Percentiles rank a stretch among this genome's conserved stretches.
These are phyloP conservation scores for Paradoxurus hermaphroditus DNA, from an alignment of 2,113 vertebrate genomes.

Conservation along the genomic window DNA sequence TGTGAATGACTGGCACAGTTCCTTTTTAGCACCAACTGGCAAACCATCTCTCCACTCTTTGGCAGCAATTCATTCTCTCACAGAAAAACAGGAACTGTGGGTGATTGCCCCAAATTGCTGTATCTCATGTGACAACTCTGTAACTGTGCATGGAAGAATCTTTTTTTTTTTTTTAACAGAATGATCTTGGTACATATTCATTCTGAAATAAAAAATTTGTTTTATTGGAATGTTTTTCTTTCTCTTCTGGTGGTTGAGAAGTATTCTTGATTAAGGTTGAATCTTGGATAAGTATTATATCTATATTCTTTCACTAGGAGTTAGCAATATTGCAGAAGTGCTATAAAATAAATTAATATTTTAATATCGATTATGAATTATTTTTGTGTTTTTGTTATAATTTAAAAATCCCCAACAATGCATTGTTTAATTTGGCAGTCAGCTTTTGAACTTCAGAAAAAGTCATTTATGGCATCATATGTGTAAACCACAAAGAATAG, in stretches of 20 bases:
- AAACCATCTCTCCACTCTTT: background rate
- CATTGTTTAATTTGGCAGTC: slow-evolving; percentile 19
- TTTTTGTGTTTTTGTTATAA: background rate
- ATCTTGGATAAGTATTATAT: background rate
- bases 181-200: slow-evolving; percentile 19
- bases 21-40: slow-evolving; percentile 32
- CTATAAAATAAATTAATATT: slow-evolving; percentile 10
- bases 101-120: background rate
- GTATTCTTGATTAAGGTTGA: slow-evolving; percentile 11
- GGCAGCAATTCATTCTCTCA: slow-evolving; percentile 29
- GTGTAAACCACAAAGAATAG: background rate
- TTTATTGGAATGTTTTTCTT: background rate
- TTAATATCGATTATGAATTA: slow-evolving; percentile 13
- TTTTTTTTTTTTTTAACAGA: slow-evolving; percentile 7
- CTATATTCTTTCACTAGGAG: background rate
- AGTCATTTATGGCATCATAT: background rate
- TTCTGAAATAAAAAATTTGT: slow-evolving; percentile 15
- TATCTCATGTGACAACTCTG: slow-evolving; percentile 13
- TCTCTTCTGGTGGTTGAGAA: background rate
- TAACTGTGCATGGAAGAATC: background rate
- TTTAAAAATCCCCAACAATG: background rate
- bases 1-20: background rate
- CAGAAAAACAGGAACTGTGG: slow-evolving; percentile 40
- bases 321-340: background rate
- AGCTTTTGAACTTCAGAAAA: slow-evolving; percentile 42